Evolutionary conservation across 1,140 invertebrate genomes (phyloP).

Genomic region (Pachypeltis micranthus): DNA sequence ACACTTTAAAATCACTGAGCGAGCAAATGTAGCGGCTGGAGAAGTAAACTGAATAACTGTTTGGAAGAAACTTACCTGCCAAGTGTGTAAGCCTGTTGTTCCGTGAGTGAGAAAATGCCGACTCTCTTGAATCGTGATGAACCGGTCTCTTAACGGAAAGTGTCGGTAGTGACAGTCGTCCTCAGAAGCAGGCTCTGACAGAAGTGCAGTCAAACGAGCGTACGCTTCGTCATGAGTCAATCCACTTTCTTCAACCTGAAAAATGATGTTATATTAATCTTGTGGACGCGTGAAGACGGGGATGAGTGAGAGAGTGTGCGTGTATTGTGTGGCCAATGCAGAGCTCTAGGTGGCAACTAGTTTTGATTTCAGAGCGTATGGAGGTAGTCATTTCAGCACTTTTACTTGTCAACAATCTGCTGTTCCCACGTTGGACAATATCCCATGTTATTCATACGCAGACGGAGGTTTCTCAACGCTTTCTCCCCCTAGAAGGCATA

Average conservation of each 20-base stretch:
- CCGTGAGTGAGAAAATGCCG: constrained; percentile 41
- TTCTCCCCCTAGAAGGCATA: neutral
- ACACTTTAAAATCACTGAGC: too few species aligned
- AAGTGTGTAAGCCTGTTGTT: constrained; percentile 43
- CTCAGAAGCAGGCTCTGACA: constrained; percentile 28
- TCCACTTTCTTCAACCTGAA: constrained; percentile 33
- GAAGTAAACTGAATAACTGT: neutral
- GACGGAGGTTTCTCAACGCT: too few species aligned
- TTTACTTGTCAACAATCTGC: neutral
- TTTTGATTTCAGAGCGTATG: neutral
- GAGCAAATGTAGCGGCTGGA: too few species aligned
- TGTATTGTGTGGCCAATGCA: neutral
- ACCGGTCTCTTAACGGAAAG: constrained; percentile 33
- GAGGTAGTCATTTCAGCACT: neutral
- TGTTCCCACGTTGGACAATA: too few species aligned
- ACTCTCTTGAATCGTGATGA: constrained; percentile 40
- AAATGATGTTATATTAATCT: constrained; percentile 14
- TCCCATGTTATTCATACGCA: too few species aligned
- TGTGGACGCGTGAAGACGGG: constrained; percentile 8
- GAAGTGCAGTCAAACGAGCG: constrained; percentile 33
- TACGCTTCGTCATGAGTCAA: constrained; percentile 39
- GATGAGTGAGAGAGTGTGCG: neutral
- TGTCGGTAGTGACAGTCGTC: constrained; percentile 36
- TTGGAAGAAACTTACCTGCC: constrained; percentile 36
- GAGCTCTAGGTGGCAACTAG: neutral